These are phyloP conservation scores for Iphiclides podalirius DNA, from an alignment of 2,888 invertebrate species.

Conservation along the genomic window DNA sequence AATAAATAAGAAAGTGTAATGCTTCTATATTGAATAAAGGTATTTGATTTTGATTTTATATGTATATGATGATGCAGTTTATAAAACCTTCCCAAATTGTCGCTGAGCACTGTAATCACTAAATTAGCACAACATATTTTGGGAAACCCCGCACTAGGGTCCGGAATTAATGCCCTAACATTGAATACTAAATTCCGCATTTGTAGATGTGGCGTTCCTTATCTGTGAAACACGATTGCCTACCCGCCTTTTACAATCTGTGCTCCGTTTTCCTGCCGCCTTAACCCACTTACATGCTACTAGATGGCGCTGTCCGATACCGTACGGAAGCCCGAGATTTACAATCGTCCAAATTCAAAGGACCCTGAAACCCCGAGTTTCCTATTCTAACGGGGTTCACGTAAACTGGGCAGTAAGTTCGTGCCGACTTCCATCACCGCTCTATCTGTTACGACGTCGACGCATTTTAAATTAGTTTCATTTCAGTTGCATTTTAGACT, in stretches of 20 bases:
- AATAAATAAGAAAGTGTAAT: too few relatives aligned
- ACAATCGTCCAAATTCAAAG: slow-evolving; percentile 31
- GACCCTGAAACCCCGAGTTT: slow-evolving; percentile 18
- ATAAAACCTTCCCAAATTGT: too few relatives aligned
- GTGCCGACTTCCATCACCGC: slow-evolving; percentile 8
- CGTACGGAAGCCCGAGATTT: slow-evolving; percentile 41
- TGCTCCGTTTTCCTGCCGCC: slow-evolving; percentile 9
- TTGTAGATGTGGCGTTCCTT: not conserved
- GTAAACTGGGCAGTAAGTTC: slow-evolving; percentile 6
- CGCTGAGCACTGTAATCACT: too few relatives aligned
- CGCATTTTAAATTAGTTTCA: not conserved
- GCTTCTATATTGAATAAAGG: too few relatives aligned
- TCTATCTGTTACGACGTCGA: slow-evolving; percentile 9
- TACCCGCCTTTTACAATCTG: slow-evolving; percentile 4
- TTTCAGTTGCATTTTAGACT: too few relatives aligned
- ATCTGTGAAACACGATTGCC: slow-evolving; percentile 8
- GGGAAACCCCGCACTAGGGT: too few relatives aligned
- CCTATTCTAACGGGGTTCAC: not conserved
- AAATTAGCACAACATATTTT: too few relatives aligned
- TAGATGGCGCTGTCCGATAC: slow-evolving; percentile 40
- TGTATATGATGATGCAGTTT: too few relatives aligned
- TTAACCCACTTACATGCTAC: slow-evolving; percentile 33
- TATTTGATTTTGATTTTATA: too few relatives aligned
- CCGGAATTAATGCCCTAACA: too few relatives aligned
- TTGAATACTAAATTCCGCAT: not conserved